Base-by-base conservation (phyloP, 1,140 invertebrate genomes). In the Condylostylus longicornis region DNA sequence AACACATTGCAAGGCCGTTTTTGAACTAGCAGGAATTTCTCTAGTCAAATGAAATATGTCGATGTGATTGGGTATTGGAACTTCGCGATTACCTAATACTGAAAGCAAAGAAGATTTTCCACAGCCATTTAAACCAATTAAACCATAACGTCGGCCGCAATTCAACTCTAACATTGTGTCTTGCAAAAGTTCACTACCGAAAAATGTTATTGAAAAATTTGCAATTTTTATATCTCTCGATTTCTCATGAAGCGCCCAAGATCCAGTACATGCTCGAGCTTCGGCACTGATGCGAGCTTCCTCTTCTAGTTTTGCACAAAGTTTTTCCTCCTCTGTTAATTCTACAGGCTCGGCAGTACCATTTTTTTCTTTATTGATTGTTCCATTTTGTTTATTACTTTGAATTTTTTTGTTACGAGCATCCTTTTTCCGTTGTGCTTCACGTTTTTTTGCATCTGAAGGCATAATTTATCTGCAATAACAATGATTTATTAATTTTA, bases 21-120 rank as follows among this genome's bases (percentile, higher is more conserved):
- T 89, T 49, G 95, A 84, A 42, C 84, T 90, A 10, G 94, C 90
- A 4, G 90, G 82, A 77, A 97, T 97, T 68, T 97, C 95, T 38
- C 95, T 72, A 6, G 88, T 85, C 50, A 99, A 69, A 61, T 98
- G 85, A 65, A 94, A 99, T 52, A 98, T 98, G 67, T 99, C 96
- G 47, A 98, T 89, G 53, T 91, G 82, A 12, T 93, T 79, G 12
- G 91, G 96, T 43, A 99, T 89, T 3, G 93, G 89, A 14, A 98
- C 79, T 67, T 98, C 95, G 19, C 89, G 75, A 43, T 87, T 84
- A 40, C 89, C 91, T 32, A 98, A 64, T 4, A 85, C 86, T 17
- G 90, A 73, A 41, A 99, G 66, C 39, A 99, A 59, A 6, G 91
- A 93, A 2, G 93, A 96, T 63, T 96, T 96, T 31, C 93, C 94